Conservation (phyloP, 2,113 vertebrate genomes). For the Austrofundulus limnaeus region DNA sequence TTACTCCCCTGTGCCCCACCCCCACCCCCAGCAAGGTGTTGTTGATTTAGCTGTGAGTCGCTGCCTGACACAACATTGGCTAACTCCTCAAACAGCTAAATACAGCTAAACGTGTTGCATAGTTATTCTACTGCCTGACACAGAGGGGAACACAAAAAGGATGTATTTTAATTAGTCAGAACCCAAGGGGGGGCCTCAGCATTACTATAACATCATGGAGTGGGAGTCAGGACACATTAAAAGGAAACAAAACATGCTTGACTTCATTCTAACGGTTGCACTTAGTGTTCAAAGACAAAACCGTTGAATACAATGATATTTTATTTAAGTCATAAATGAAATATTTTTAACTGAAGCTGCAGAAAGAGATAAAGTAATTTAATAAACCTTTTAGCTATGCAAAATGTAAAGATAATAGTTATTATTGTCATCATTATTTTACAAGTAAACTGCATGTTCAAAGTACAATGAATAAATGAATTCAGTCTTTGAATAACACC, state of each 20-base stretch:
- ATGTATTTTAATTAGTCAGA: conserved; percentile 73
- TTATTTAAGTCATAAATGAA: too few relatives aligned
- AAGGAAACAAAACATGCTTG: not conserved
- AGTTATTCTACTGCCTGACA: conserved; percentile 70
- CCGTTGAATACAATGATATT: too few relatives aligned
- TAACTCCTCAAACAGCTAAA: conserved; percentile 74
- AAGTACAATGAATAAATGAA: too few relatives aligned
- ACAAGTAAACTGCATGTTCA: too few relatives aligned
- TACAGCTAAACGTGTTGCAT: conserved; percentile 64
- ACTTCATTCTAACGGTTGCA: not conserved
- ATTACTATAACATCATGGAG: conserved; percentile 49
- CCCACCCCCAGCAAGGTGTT: conserved; percentile 39
- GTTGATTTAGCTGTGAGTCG: conserved; percentile 77
- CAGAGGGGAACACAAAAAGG: conserved; percentile 61
- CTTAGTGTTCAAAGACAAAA: too few relatives aligned
- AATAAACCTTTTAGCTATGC: too few relatives aligned
- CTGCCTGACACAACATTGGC: conserved; percentile 68
- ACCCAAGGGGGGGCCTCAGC: conserved; percentile 60
- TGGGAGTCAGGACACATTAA: conserved; percentile 16
- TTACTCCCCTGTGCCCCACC: conserved; percentile 14
- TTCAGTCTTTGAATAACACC: too few relatives aligned
- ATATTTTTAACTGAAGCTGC: too few relatives aligned
- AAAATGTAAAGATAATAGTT: too few relatives aligned
- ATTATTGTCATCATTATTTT: too few relatives aligned
- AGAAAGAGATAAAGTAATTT: too few relatives aligned